Evolutionary conservation across 2,888 invertebrate genomes (phyloP).

Genomic region (Deilephila elpenor): DNA sequence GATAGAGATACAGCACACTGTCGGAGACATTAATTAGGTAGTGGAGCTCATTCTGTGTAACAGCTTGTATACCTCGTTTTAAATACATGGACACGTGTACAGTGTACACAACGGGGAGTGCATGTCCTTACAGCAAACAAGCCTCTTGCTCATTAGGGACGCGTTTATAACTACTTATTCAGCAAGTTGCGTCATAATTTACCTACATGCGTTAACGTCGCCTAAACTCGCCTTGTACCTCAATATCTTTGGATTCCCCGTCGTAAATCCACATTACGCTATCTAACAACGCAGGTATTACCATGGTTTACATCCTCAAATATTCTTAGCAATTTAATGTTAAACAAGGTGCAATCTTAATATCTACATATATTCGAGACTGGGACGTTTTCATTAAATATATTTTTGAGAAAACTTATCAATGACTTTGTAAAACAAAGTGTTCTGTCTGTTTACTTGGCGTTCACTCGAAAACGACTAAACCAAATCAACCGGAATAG

Average conservation of each 20-base stretch:
- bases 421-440: too few relatives aligned
- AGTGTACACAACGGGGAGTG: slow-evolving; percentile 5
- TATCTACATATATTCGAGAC: too few relatives aligned
- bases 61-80: slow-evolving; percentile 5
- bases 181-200: slow-evolving; percentile 3
- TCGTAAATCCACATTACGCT: too few relatives aligned
- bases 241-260: background rate
- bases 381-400: too few relatives aligned
- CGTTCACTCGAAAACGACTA: too few relatives aligned
- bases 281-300: too few relatives aligned
- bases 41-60: background rate
- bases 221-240: background rate
- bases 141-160: slow-evolving; percentile 22
- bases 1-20: background rate
- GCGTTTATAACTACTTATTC: slow-evolving; percentile 11
- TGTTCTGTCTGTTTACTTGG: too few relatives aligned
- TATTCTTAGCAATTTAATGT: too few relatives aligned
- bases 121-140: slow-evolving; percentile 18
- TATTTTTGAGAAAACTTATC: too few relatives aligned
- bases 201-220: slow-evolving; percentile 5
- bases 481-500: too few relatives aligned
- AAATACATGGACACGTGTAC: slow-evolving; percentile 5
- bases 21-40: slow-evolving; percentile 11
- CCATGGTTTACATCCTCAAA: too few relatives aligned
- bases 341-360: too few relatives aligned